A percentile compares a stretch with the other conserved stretches of the same genome.
Evolutionary conservation across 1,140 invertebrate genomes (phyloP).

Genomic region (Ditylenchus dipsaci): DNA sequence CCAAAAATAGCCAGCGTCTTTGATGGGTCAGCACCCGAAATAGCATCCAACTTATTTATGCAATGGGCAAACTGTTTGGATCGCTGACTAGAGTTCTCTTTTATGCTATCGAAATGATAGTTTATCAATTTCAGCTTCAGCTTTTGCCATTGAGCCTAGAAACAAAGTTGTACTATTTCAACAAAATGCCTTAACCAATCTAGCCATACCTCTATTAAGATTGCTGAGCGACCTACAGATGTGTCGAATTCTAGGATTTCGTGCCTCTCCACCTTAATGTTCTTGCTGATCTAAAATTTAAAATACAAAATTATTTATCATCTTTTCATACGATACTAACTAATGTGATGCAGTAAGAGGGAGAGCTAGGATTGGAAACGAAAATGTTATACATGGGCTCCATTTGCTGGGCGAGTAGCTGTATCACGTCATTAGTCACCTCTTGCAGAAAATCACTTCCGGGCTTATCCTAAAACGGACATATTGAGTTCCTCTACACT

Average conservation of each 20-base stretch:
- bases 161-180: not conserved
- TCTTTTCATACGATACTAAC: too few relatives aligned
- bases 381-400: slow-evolving; percentile 40
- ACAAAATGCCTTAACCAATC: not conserved
- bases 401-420: slow-evolving; percentile 51
- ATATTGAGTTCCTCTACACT: too few relatives aligned
- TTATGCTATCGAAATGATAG: slow-evolving; percentile 45
- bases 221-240: slow-evolving; percentile 40
- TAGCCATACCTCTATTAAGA: slow-evolving; percentile 57
- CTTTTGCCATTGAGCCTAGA: slow-evolving; percentile 30
- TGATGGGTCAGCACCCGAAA: not conserved
- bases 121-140: slow-evolving; percentile 42
- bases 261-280: slow-evolving; percentile 33
- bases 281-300: slow-evolving; percentile 17
- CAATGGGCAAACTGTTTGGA: slow-evolving; percentile 41
- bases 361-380: slow-evolving; percentile 18
- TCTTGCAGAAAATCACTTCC: slow-evolving; percentile 68
- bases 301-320: too few relatives aligned
- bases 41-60: slow-evolving; percentile 31
- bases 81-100: slow-evolving; percentile 26
- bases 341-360: slow-evolving; percentile 45
- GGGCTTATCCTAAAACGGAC: slow-evolving; percentile 63
- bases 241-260: slow-evolving; percentile 41
- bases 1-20: slow-evolving; percentile 29
- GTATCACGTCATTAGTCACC: slow-evolving; percentile 61